These are phyloP conservation scores for Agonopterix alstromeriana DNA, from an alignment of 2,888 invertebrate genomes.

Conservation along the genomic window DNA sequence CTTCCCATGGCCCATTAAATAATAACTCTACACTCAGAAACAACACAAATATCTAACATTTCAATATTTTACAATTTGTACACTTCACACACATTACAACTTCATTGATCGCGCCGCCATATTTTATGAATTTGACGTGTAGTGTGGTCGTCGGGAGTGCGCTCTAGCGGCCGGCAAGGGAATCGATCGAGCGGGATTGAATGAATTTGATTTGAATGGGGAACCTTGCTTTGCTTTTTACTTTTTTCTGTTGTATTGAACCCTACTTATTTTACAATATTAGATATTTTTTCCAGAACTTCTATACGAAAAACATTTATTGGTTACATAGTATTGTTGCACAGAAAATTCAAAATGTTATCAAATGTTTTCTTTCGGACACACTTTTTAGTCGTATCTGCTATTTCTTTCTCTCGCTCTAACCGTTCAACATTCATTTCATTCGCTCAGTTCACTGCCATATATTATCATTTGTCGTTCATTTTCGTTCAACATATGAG, in stretches of 20 bases:
- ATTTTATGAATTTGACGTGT: conserved; percentile 60
- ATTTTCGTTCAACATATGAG: neutral
- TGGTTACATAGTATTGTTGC: too few relatives aligned
- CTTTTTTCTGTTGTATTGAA: too few relatives aligned
- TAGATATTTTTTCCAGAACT: too few relatives aligned
- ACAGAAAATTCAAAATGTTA: too few relatives aligned
- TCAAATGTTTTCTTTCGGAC: too few relatives aligned
- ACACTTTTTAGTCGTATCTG: too few relatives aligned
- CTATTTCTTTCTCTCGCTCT: neutral
- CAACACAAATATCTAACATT: conserved; percentile 64
- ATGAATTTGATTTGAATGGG: neutral
- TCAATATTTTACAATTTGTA: conserved; percentile 61
- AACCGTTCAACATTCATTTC: neutral
- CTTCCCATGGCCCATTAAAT: conserved; percentile 88
- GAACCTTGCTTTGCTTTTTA: too few relatives aligned
- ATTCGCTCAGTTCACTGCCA: neutral
- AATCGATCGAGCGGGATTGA: conserved; percentile 38
- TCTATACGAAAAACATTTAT: too few relatives aligned
- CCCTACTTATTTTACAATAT: too few relatives aligned
- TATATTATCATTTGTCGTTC: neutral
- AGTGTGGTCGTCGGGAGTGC: conserved; percentile 44
- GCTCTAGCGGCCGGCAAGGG: conserved; percentile 61
- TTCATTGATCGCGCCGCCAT: conserved; percentile 88
- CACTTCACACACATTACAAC: conserved; percentile 74
- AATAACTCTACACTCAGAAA: conserved; percentile 63